Percentiles rank a stretch among this genome's conserved stretches.
phyloP scores from a whole-genome alignment of 1,140 invertebrate species.

The Drosophila elegans region DNA sequence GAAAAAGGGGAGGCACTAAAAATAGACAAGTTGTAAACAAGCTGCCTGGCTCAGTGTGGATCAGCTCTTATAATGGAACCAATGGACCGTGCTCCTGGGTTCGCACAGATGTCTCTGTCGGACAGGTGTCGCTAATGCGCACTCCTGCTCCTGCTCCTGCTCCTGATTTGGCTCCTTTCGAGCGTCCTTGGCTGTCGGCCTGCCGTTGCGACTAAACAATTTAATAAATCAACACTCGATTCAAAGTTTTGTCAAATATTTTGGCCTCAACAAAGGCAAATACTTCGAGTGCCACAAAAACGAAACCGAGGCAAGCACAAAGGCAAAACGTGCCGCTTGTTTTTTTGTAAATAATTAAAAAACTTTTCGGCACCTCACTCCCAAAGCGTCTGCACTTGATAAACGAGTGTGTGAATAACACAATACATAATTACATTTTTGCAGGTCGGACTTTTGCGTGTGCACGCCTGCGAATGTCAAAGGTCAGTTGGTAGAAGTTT shows the following conservation, averaged over 20 bases:
- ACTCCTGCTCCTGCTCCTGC: neutral
- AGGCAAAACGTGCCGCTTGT: slow-evolving; percentile 40
- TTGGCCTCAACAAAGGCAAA: slow-evolving; percentile 38
- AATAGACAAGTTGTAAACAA: slow-evolving; percentile 47
- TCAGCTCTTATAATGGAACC: slow-evolving; percentile 44
- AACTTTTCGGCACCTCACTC: slow-evolving; percentile 30
- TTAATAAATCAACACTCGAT: slow-evolving; percentile 53
- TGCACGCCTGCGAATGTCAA: slow-evolving; percentile 35
- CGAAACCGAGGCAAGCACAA: slow-evolving; percentile 22
- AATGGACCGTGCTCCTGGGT: slow-evolving; percentile 41
- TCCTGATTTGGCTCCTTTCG: neutral
- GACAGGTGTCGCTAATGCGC: slow-evolving; percentile 45
- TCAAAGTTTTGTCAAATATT: slow-evolving; percentile 50
- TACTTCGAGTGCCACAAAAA: slow-evolving; percentile 31
- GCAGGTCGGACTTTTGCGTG: slow-evolving; percentile 16
- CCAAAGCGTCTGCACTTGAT: slow-evolving; percentile 32
- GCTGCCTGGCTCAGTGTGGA: slow-evolving; percentile 36
- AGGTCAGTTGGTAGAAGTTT: slow-evolving; percentile 40
- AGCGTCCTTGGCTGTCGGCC: slow-evolving; percentile 17
- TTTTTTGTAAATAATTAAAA: slow-evolving; percentile 52
- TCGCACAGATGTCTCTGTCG: slow-evolving; percentile 23
- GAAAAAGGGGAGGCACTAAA: slow-evolving; percentile 26
- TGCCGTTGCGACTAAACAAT: slow-evolving; percentile 30
- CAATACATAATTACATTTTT: slow-evolving; percentile 41
- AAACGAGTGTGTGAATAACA: slow-evolving; percentile 49